Evolutionary conservation across 1,140 invertebrate species (phyloP).

Genomic region (Drosophila pachea): DNA sequence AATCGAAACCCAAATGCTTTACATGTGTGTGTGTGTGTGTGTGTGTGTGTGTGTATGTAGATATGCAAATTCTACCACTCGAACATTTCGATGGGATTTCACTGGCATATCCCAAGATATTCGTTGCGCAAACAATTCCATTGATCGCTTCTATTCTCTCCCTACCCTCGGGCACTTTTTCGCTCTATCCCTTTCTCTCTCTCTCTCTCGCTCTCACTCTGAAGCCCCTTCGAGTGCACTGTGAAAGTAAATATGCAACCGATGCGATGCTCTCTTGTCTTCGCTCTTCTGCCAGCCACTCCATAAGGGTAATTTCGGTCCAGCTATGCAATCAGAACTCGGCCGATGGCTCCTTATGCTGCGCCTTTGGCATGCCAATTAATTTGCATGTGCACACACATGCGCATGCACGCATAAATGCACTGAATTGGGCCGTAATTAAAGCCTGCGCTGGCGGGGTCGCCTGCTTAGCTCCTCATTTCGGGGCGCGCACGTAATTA

Average conservation of each 20-base stretch:
- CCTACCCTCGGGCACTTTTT: too few relatives aligned
- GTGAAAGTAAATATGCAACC: too few relatives aligned
- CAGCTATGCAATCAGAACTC: background rate
- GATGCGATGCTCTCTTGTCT: too few relatives aligned
- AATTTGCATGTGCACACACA: constrained; percentile 25
- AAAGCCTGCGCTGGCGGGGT: constrained; percentile 19
- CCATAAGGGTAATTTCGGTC: too few relatives aligned
- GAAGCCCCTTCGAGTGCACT: too few relatives aligned
- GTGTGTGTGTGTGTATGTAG: background rate
- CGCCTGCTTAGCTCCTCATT: constrained; percentile 3
- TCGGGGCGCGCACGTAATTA: constrained; percentile 44
- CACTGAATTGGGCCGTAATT: constrained; percentile 39
- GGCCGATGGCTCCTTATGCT: background rate
- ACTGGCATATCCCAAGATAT: background rate
- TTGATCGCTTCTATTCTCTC: background rate
- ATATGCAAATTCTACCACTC: constrained; percentile 22
- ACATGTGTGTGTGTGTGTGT: too few relatives aligned
- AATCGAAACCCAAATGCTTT: constrained; percentile 30
- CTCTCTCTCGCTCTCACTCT: too few relatives aligned
- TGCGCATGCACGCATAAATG: constrained; percentile 1
- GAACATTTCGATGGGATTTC: constrained; percentile 9
- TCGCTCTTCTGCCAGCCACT: too few relatives aligned
- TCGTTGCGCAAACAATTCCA: background rate
- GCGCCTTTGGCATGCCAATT: constrained; percentile 15
- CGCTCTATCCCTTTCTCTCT: too few relatives aligned